Base-by-base conservation (phyloP, 2,888 invertebrate genomes). In the Lasioglossum morio region DNA sequence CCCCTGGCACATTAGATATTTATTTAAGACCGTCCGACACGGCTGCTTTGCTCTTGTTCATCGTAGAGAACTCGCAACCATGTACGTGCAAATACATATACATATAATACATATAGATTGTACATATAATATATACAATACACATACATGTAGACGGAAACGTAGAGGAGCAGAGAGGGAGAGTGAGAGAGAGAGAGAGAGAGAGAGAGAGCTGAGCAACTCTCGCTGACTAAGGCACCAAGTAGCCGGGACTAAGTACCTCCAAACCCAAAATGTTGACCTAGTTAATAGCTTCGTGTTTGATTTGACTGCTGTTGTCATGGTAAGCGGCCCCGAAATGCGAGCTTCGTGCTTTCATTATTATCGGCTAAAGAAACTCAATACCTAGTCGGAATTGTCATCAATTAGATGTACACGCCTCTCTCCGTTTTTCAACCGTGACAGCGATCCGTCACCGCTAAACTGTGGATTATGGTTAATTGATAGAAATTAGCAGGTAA, bases 211-310 rank as follows among this genome's bases (percentile, higher is more conserved):
- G 46, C 4, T 30, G 16, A 30, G 30, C 63, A 30, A 16, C 30
- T 83, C 69, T 34, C 84, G 77, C 82, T 72, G 84, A 70, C 81
- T 73, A 77, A 84, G 79, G 81, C 81, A 89, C 85, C 87, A 86
- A 92, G 89, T 89, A 88, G 88, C 86, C 84, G 85, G 82, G 87
- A 84, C 88, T 92, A 93, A 93, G 93, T 91, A 92, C 91, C 90
- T 77, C 89, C 87, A 91, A 90, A 88, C 92, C 90, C 90, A 90
- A 91, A 91, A 92, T 94, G 94, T 94, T 94, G 94, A 94, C 93
- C 94, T 91, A 94, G 94, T 94, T 94, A 94, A 94, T 94, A 94
- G 94, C 94, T 88, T 91, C 91, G 86, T 94, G 94, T 94, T 94
- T 94, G 94, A 94, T 94, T 94, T 94, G 94, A 94, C 93, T 94